Evolutionary conservation across 2,797 vertebrate species (phyloP).

Genomic region (Neosalanx taihuensis): DNA sequence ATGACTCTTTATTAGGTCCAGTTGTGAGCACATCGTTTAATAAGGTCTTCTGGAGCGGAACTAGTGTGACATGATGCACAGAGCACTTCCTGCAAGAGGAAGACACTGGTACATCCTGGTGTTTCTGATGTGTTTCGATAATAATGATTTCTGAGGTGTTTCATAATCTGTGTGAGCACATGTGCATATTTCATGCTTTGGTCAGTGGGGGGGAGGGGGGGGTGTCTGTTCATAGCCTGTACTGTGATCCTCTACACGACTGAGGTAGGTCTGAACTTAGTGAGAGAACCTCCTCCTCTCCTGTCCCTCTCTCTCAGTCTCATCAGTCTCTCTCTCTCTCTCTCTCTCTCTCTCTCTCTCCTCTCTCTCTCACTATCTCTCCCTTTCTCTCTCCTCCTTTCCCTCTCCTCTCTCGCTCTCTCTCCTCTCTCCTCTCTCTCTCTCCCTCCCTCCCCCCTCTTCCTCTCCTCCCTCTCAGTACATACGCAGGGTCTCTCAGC

Average conservation of each 20-base stretch:
- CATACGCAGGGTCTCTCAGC: not conserved
- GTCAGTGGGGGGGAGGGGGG: not conserved
- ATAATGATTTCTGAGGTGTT: not conserved
- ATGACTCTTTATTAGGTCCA: conserved; percentile 43
- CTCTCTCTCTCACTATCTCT: no score
- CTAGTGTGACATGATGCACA: no score
- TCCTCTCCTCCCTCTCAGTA: not conserved
- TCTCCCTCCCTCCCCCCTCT: not conserved
- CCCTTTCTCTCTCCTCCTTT: no score
- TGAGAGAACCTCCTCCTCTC: no score
- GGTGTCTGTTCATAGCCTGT: not conserved
- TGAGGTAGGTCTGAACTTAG: no score
- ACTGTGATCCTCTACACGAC: not conserved
- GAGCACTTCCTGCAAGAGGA: not conserved
- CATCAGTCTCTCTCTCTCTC: not conserved
- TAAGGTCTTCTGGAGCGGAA: conserved; percentile 8
- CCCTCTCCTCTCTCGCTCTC: not conserved
- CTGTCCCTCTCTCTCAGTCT: no score
- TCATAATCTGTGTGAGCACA: not conserved
- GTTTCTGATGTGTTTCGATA: not conserved
- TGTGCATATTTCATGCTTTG: not conserved
- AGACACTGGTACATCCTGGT: not conserved
- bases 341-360: no score
- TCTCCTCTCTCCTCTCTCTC: not conserved
- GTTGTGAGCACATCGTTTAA: conserved; percentile 51